A percentile compares a stretch with the other conserved stretches of the same genome.
These are phyloP conservation scores for Aplodontia rufa DNA, from an alignment of 2,113 vertebrate species.

Conservation along the genomic window DNA sequence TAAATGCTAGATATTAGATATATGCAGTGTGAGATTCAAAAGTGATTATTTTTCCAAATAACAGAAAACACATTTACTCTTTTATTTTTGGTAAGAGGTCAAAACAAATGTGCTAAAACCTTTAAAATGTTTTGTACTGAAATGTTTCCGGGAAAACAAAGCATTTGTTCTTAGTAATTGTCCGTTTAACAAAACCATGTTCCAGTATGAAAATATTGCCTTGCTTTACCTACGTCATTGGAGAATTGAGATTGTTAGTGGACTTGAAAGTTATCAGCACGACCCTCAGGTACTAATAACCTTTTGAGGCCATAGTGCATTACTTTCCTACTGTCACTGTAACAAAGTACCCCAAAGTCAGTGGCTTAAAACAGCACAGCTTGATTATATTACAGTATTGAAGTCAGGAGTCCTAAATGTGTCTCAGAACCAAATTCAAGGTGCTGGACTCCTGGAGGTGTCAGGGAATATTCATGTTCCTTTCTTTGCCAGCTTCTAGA, in stretches of 20 bases:
- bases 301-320: neutral
- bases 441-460: neutral
- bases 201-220: neutral
- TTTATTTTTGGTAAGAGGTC: conserved; percentile 49
- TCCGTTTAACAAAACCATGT: conserved; percentile 18
- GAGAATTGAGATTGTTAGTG: neutral
- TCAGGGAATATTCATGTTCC: neutral
- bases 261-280: neutral
- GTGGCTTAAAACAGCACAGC: neutral
- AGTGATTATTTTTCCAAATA: conserved; percentile 51
- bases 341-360: neutral
- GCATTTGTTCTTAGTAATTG: conserved; percentile 1
- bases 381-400: neutral
- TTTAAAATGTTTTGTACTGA: conserved; percentile 58
- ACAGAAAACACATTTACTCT: conserved; percentile 42
- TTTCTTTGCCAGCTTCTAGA: neutral
- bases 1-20: conserved; percentile 39
- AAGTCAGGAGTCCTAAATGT: neutral
- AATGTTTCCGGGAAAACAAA: conserved; percentile 61
- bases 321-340: neutral
- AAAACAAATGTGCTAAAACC: conserved; percentile 50
- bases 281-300: neutral
- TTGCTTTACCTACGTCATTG: neutral
- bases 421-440: neutral
- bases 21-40: conserved; percentile 31